These are phyloP conservation scores for Meta bourneti DNA, from an alignment of 2,888 invertebrate genomes.

Conservation along the genomic window DNA sequence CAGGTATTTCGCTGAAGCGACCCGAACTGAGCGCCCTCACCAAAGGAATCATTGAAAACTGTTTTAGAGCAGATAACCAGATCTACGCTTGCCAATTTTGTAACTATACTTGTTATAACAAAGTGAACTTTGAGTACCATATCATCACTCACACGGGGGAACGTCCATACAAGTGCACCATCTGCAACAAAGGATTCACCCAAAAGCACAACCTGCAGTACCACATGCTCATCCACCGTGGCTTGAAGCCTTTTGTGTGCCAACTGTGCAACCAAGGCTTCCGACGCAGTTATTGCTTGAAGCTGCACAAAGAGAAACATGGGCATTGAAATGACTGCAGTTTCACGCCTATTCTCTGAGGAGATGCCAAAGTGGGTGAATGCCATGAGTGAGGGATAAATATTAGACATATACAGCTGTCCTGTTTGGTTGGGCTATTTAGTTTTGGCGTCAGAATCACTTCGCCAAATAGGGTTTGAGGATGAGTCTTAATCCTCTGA, in stretches of 20 bases:
- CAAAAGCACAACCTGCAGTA: conserved; percentile 72
- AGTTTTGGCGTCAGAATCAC: no score
- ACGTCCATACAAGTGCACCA: conserved; percentile 58
- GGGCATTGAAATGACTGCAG: conserved; percentile 20
- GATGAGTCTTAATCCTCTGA: no score
- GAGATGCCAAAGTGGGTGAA: no score
- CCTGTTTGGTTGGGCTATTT: no score
- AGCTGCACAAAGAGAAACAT: conserved; percentile 68
- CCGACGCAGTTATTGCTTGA: conserved; percentile 60
- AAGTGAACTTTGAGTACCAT: conserved; percentile 63
- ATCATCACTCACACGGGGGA: conserved; percentile 63
- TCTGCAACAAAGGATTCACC: conserved; percentile 69
- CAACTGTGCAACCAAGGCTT: conserved; percentile 61
- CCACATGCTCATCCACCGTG: conserved; percentile 66
- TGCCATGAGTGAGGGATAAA: no score
- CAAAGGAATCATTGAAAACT: conserved; percentile 16
- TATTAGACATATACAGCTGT: no score
- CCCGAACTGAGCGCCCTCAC: conserved; percentile 34
- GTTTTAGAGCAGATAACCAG: conserved; percentile 39
- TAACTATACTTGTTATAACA: conserved; percentile 50
- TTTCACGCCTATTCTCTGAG: neutral
- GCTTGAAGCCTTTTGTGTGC: conserved; percentile 63
- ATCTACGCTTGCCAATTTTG: conserved; percentile 66
- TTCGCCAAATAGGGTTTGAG: no score
- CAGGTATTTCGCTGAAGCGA: neutral